phyloP scores from a whole-genome alignment of 2,888 invertebrate species.

The Perithous albicinctus region DNA sequence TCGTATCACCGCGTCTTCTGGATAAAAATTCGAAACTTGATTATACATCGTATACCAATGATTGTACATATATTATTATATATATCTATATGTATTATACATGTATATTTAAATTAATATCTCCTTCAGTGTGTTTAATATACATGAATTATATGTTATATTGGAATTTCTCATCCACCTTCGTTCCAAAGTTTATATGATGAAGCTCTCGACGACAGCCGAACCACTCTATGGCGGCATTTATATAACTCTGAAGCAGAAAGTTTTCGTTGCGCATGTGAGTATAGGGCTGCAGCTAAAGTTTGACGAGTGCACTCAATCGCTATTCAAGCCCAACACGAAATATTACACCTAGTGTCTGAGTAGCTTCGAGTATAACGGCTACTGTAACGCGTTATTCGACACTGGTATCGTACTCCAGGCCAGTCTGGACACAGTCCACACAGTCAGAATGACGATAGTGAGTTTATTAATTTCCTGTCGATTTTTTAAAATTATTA shows the following conservation, averaged over 20 bases:
- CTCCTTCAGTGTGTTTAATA: neutral
- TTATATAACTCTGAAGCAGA: slow-evolving; percentile 8
- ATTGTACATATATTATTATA: neutral
- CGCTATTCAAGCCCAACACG: slow-evolving; percentile 44
- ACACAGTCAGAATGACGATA: neutral
- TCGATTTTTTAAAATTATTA: neutral
- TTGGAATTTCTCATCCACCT: neutral
- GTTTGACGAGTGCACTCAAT: slow-evolving; percentile 49
- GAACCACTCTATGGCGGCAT: slow-evolving; percentile 2
- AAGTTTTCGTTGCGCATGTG: neutral
- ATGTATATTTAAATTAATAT: neutral
- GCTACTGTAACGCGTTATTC: slow-evolving; percentile 22
- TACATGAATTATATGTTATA: neutral
- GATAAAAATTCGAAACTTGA: slow-evolving; percentile 21
- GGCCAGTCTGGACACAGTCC: neutral
- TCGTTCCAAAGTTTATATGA: neutral
- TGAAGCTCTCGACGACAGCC: slow-evolving; percentile 3
- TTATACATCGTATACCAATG: neutral
- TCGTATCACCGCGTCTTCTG: neutral
- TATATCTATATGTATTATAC: neutral
- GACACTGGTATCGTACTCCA: slow-evolving; percentile 22
- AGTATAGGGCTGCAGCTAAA: neutral
- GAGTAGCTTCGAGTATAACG: slow-evolving; percentile 3
- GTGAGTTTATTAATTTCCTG: neutral
- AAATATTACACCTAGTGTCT: slow-evolving; percentile 35